Evolutionary conservation across 2,797 vertebrate species (phyloP), one percentile per base, ranked within the genome.

Genomic region (Takifugu rubripes): DNA sequence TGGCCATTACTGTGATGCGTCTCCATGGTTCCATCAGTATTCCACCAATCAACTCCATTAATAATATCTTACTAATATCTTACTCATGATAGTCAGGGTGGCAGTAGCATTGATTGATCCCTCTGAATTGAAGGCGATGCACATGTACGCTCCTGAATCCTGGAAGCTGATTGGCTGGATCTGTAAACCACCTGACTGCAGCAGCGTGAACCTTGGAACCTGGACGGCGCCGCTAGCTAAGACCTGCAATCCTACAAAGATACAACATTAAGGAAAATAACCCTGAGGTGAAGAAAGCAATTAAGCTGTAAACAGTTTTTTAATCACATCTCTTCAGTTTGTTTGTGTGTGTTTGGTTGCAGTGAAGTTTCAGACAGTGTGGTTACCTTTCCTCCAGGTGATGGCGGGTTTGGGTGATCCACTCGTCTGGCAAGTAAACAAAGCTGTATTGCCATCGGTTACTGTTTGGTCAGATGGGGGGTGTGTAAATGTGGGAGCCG

Each of bases 381-480:
- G 25, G 27, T 24, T 91, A 95, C 96, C 95, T 94, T 85, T 96
- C 77, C 82, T 96, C 96, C 96, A 98, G 2, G 88, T 90, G 82
- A 98, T 92, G 78, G 94, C 90, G 0, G 96, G 93, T 54, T 92
- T 95, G 31, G 96, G 96, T 29, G 95, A 94, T n/a, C 96, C 96
- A 0, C 90, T 93, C 9, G 94, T 93, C 59, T 94, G 91, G n/a
- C 96, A 98, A 68, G 69, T 85, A 59, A 98, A 93, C 33, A 89
- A 50, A 1, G 94, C 94, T 0, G 79, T 84, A 67, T 90, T 90
- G 0, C 95, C 93, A 21, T 97, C 93, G 0, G 95, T 98, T 49
- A 97, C 93, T 0, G 92, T 96, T 79, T 92, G 92, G 67, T 97
- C 91, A 16, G 77, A 77, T 0, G 93, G 94, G 16, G 80, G 86